phyloP scores from a whole-genome alignment of 2,888 invertebrate genomes.

The Eulithis testata region DNA sequence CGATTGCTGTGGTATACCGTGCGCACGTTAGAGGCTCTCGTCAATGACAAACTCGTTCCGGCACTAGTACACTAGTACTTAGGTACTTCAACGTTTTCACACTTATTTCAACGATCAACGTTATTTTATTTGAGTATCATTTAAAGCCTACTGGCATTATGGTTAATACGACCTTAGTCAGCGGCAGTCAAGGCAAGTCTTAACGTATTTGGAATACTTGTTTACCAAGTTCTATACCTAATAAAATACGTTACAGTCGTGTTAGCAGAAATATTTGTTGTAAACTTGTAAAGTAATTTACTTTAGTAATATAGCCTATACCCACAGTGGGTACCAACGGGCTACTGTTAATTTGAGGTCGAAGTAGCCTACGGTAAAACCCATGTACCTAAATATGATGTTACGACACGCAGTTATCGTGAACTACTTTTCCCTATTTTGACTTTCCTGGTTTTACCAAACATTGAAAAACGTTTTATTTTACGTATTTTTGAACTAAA shows the following conservation, averaged over 20 bases:
- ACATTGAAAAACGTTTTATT: too few species aligned
- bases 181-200: slow-evolving; percentile 27
- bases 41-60: slow-evolving; percentile 44
- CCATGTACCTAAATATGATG: too few species aligned
- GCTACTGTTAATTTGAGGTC: too few species aligned
- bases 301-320: too few species aligned
- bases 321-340: too few species aligned
- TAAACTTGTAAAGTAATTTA: too few species aligned
- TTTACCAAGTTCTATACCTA: slow-evolving; percentile 24
- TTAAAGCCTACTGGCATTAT: slow-evolving; percentile 34
- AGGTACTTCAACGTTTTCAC: slow-evolving; percentile 25
- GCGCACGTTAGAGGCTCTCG: slow-evolving; percentile 44
- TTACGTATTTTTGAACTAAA: too few species aligned
- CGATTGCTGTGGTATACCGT: slow-evolving; percentile 40
- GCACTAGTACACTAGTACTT: slow-evolving; percentile 34
- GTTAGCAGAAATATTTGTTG: background rate
- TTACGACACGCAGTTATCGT: background rate
- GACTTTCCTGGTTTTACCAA: too few species aligned
- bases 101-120: slow-evolving; percentile 35
- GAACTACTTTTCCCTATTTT: background rate
- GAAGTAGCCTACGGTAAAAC: too few species aligned
- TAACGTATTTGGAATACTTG: slow-evolving; percentile 37
- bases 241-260: slow-evolving; percentile 17
- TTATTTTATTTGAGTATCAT: slow-evolving; percentile 37
- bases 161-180: slow-evolving; percentile 40